These are phyloP conservation scores for Naja naja DNA, from an alignment of 2,113 vertebrate genomes.

Conservation along the genomic window DNA sequence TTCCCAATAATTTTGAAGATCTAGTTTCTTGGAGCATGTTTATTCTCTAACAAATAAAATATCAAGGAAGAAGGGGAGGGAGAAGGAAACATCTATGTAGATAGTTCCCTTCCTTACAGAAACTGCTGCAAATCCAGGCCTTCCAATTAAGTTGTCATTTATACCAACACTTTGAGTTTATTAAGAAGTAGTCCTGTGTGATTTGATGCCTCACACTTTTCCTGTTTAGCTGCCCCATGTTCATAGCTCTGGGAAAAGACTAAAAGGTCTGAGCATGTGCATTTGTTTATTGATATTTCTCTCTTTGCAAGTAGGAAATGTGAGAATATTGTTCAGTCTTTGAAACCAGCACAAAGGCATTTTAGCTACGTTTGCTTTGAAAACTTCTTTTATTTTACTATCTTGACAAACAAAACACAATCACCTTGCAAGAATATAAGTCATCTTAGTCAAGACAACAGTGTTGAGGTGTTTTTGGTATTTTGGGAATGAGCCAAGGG, in stretches of 20 bases:
- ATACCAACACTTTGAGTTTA: slow-evolving; percentile 62
- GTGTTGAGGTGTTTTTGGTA: slow-evolving; percentile 20
- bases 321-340: slow-evolving; percentile 20
- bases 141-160: not conserved
- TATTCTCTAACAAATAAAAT: slow-evolving; percentile 9
- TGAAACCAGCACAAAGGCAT: fast-evolving
- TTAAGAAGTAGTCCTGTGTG: slow-evolving; percentile 59
- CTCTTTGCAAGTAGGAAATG: not conserved
- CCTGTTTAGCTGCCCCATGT: slow-evolving; percentile 61
- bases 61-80: not conserved
- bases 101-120: not conserved
- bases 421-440: not conserved
- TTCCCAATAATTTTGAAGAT: not conserved
- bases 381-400: not conserved
- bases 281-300: not conserved
- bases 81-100: not conserved
- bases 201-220: slow-evolving; percentile 63
- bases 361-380: slow-evolving; percentile 43
- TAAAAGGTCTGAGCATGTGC: slow-evolving; percentile 28
- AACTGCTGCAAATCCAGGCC: not conserved
- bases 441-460: not conserved
- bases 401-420: not conserved
- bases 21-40: not conserved
- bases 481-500: not conserved
- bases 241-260: not conserved